phyloP scores from a whole-genome alignment of 2,888 invertebrate genomes.

The Dastarcus helophoroides region DNA sequence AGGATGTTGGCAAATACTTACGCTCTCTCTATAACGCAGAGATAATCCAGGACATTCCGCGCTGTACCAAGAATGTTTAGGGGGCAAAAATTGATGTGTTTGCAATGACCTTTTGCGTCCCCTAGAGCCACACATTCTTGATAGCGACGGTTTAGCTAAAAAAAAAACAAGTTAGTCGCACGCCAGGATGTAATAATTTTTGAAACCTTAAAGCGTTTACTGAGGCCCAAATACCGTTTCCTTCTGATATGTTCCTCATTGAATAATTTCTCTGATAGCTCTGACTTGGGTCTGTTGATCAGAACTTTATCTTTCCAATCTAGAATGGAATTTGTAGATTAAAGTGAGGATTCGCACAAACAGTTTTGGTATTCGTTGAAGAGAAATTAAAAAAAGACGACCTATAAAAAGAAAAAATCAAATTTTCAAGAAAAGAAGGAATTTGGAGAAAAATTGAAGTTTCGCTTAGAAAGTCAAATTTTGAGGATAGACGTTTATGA shows the following conservation, averaged over 20 bases:
- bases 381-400: too few species aligned
- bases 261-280: conserved; percentile 1
- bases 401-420: too few species aligned
- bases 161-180: conserved; percentile 8
- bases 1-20: too few species aligned
- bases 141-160: conserved; percentile 48
- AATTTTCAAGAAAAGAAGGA: too few species aligned
- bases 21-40: conserved; percentile 58
- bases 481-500: too few species aligned
- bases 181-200: too few species aligned
- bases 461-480: too few species aligned
- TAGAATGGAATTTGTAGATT: too few species aligned
- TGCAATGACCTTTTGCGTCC: conserved; percentile 55
- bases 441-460: too few species aligned
- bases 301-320: conserved; percentile 4
- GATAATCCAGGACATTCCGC: conserved; percentile 49
- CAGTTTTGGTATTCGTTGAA: too few species aligned
- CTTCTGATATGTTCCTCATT: conserved; percentile 18
- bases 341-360: too few species aligned
- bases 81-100: conserved; percentile 50
- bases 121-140: conserved; percentile 47
- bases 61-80: conserved; percentile 37
- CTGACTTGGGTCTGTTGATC: conserved; percentile 5
- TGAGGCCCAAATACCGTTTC: conserved; percentile 28
- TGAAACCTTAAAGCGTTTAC: conserved; percentile 26